phyloP scores from a whole-genome alignment of 1,140 invertebrate species.

The Meloidogyne exigua region DNA sequence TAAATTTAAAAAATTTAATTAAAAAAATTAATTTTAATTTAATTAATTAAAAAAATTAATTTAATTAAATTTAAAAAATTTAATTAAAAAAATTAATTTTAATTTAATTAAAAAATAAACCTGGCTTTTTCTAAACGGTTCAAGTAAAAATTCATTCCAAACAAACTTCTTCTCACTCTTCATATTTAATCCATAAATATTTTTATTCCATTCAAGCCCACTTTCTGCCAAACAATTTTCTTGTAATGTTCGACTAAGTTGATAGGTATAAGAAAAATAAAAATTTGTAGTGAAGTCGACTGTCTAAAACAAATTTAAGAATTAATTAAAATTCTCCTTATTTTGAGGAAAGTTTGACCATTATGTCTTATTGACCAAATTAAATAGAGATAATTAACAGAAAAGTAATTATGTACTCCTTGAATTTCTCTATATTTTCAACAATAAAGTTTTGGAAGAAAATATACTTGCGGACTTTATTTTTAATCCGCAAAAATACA shows the following conservation, averaged over 20 bases:
- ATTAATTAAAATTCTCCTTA: background rate
- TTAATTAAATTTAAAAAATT: too few species aligned
- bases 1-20: too few species aligned
- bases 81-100: background rate
- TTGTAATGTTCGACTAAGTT: conserved; percentile 59
- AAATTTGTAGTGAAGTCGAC: conserved; percentile 63
- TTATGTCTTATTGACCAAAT: too few species aligned
- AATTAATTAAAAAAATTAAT: too few species aligned
- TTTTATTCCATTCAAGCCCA: conserved; percentile 39
- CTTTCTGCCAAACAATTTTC: conserved; percentile 52
- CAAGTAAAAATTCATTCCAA: conserved; percentile 61
- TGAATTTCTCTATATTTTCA: too few species aligned
- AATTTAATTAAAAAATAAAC: background rate
- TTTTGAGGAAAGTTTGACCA: too few species aligned
- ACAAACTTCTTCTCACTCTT: conserved; percentile 56
- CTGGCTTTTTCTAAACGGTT: conserved; percentile 50
- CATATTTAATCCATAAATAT: conserved; percentile 21
- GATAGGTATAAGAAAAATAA: conserved; percentile 64
- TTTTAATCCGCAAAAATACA: background rate
- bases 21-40: too few species aligned
- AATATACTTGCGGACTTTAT: too few species aligned
- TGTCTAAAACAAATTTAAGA: conserved; percentile 43
- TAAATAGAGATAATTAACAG: too few species aligned
- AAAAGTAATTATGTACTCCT: too few species aligned
- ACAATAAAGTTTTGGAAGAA: too few species aligned